phyloP scores from a whole-genome alignment of 2,888 invertebrate species.

The Bhutanitis thaidina region DNA sequence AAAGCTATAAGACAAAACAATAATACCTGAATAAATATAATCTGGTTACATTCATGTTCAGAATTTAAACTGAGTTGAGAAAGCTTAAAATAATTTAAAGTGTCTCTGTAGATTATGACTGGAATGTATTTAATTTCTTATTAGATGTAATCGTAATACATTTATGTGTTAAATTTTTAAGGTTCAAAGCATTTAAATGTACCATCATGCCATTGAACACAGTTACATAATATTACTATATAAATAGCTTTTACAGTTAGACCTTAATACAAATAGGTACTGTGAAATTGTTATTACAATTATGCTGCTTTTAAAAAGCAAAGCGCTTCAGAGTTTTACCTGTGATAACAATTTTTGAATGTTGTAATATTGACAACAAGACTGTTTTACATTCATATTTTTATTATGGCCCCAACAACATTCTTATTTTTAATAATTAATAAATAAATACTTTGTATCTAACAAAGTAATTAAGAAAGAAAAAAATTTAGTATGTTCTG shows the following conservation, averaged over 20 bases:
- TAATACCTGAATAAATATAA: background rate
- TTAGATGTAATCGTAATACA: no score
- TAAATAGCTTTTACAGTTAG: background rate
- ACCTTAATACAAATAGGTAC: background rate
- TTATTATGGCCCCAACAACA: no score
- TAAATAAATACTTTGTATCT: no score
- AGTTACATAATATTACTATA: background rate
- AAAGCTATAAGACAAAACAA: constrained; percentile 8
- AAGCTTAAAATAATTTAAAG: background rate
- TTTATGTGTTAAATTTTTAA: no score
- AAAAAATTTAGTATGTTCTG: no score
- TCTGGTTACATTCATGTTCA: background rate
- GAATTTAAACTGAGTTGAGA: background rate
- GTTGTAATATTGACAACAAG: constrained; percentile 13
- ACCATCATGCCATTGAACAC: background rate
- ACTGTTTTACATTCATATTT: no score
- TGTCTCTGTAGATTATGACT: background rate
- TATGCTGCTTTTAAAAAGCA: constrained; percentile 24
- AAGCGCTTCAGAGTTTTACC: constrained; percentile 13
- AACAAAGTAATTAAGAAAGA: no score
- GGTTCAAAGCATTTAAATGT: no score
- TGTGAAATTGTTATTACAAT: constrained; percentile 9
- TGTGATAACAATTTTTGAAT: background rate
- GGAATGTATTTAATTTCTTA: constrained; percentile 2
- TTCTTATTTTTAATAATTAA: no score